A percentile compares a stretch with the other conserved stretches of the same genome.
Conservation (phyloP, 2,888 invertebrate species). For the Hipparchia sbordonii region DNA sequence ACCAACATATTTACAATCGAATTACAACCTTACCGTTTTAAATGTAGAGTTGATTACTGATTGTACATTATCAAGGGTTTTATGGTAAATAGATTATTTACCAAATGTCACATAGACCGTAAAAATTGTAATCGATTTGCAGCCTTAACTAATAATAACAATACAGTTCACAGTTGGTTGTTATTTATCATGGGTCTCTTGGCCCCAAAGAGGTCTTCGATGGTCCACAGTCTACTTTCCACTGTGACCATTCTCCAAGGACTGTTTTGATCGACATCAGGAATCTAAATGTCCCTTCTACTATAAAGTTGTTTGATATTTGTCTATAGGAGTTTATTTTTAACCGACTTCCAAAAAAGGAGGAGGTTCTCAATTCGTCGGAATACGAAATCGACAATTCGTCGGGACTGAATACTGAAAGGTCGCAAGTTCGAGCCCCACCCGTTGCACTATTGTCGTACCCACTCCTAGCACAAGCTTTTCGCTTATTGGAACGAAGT, state of each 20-base stretch:
- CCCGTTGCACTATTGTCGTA: too few relatives aligned
- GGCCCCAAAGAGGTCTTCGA: constrained; percentile 7
- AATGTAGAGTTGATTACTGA: constrained; percentile 2
- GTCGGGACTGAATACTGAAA: too few relatives aligned
- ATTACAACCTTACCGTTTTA: not conserved
- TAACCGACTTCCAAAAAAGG: too few relatives aligned
- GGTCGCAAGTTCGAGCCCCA: too few relatives aligned
- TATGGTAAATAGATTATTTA: not conserved
- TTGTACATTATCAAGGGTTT: not conserved
- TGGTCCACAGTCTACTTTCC: constrained; percentile 28
- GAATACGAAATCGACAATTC: too few relatives aligned
- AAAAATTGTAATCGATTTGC: not conserved
- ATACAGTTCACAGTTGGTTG: constrained; percentile 13
- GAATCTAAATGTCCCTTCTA: constrained; percentile 14
- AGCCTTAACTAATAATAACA: not conserved
- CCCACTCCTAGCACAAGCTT: too few relatives aligned
- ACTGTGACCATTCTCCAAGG: constrained; percentile 30
- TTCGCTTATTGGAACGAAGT: too few relatives aligned
- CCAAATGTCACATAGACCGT: not conserved
- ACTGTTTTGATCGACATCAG: constrained; percentile 7
- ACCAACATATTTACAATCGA: not conserved
- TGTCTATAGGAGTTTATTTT: too few relatives aligned
- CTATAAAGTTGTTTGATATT: not conserved
- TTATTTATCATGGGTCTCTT: not conserved
- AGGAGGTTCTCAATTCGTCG: too few relatives aligned